phyloP scores from a whole-genome alignment of 2,113 vertebrate species.

The Campylorhamphus procurvoides region DNA sequence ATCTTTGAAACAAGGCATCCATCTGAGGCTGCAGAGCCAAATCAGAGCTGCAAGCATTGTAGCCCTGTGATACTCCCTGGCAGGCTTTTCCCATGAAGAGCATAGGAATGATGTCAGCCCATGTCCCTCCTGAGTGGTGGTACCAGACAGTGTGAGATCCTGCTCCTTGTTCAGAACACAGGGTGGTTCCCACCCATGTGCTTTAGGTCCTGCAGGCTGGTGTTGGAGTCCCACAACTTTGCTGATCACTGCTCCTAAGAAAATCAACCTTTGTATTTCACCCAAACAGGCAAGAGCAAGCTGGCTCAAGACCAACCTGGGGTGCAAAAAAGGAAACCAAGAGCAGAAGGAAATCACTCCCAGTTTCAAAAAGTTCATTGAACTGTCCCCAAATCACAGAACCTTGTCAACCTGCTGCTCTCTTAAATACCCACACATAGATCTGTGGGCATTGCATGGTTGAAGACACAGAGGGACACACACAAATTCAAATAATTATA shows the following conservation, averaged over 20 bases:
- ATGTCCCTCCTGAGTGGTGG: background rate
- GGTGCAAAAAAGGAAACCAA: background rate
- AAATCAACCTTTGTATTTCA: background rate
- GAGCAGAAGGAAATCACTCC: background rate
- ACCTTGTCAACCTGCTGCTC: background rate
- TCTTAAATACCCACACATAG: background rate
- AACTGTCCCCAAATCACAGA: background rate
- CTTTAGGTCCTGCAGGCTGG: background rate
- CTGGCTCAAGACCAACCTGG: background rate
- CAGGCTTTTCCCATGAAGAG: background rate
- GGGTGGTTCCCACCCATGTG: background rate
- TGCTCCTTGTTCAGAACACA: background rate
- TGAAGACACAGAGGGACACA: background rate
- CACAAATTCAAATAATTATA: background rate
- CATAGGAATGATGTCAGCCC: rapidly evolving
- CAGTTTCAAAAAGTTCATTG: background rate
- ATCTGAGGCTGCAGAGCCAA: background rate
- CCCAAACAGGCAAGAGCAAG: background rate
- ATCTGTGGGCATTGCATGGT: background rate
- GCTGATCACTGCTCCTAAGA: background rate
- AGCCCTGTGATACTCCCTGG: background rate
- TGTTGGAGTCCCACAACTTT: background rate
- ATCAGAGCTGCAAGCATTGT: background rate
- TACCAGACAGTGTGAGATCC: background rate
- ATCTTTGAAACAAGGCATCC: background rate